Evolutionary conservation across 2,113 vertebrate species (phyloP).

Genomic region (Connochaetes taurinus): DNA sequence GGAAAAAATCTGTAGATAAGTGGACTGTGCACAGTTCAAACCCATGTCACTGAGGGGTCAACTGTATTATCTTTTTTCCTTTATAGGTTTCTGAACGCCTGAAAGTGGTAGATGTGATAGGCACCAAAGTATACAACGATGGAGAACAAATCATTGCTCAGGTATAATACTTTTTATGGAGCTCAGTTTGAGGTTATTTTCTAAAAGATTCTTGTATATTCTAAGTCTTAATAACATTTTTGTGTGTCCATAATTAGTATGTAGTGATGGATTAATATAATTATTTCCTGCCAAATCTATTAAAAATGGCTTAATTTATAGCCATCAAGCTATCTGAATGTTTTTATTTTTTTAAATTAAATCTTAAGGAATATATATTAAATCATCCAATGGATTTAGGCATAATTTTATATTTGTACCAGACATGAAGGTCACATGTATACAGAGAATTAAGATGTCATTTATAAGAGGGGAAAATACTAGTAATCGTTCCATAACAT

Average conservation of each 20-base stretch:
- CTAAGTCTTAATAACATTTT: background rate
- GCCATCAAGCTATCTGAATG: background rate
- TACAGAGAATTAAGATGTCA: background rate
- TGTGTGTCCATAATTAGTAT: background rate
- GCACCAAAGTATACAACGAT: conserved; percentile 90
- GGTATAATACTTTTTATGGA: conserved; percentile 77
- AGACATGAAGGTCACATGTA: background rate
- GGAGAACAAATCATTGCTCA: conserved; percentile 98
- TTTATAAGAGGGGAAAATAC: background rate
- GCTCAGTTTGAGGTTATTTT: background rate
- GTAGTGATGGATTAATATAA: background rate
- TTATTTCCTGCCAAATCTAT: background rate
- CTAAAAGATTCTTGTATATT: background rate
- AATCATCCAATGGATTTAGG: conserved; percentile 24
- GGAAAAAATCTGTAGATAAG: background rate
- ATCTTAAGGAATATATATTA: conserved; percentile 18
- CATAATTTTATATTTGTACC: background rate
- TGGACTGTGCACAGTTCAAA: background rate
- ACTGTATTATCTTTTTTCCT: conserved; percentile 28
- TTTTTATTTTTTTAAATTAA: conserved; percentile 10
- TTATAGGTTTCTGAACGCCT: conserved; percentile 94
- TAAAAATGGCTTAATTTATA: conserved; percentile 33
- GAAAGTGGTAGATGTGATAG: conserved; percentile 98
- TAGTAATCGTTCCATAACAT: background rate
- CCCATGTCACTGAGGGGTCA: background rate